Base-by-base conservation (phyloP, 2,113 vertebrate species). In the Eptatretus burgeri region DNA sequence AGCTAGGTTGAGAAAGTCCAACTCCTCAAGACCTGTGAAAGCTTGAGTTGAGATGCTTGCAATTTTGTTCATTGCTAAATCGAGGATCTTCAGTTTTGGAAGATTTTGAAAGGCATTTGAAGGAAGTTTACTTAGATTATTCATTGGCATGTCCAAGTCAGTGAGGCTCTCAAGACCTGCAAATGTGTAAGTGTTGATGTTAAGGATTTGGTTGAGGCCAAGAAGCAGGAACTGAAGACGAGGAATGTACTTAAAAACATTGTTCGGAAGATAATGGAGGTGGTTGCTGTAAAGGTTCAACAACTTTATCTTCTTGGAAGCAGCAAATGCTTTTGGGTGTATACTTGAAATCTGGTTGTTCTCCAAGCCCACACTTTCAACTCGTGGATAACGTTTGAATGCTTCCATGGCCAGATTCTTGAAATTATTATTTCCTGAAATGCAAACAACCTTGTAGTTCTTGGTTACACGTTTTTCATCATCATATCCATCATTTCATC, bases 151-250 rank as follows among this genome's bases (percentile, higher is more conserved):
- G 63, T 80, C 77, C 27, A 79, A 68, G 2, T 78, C 77, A 9
- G 77, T 77, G 56, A 80, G 70, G 66, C 78, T 80, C 67, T 69
- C 75, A 71, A 78, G 69, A 16, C 77, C 77, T 1, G 64, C 56
- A 62, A 80, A 79, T 67, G 76, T 75, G 13, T 72, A 74, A 11
- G 76, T 62, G 65, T 71, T 74, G 49, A 81, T 63, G 13, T 17
- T 63, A 4, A 70, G 64, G 50, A 80, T 76, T 66, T 74, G 74
- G 69, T 79, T 81, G 62, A 77, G 75, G 11, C 77, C 76, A 68
- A 78, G 67, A 76, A 79, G 75, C 51, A 80, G 74, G 66, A 79
- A 80, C 27, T 76, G 74, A 12, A 80, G 76, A 68, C 75, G 78
- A 49, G 75, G 68, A 17, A 79, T 75, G 60, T 77, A 75, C 73